These are phyloP conservation scores for Eurystomus gularis DNA, from an alignment of 2,113 vertebrate species.

Conservation along the genomic window DNA sequence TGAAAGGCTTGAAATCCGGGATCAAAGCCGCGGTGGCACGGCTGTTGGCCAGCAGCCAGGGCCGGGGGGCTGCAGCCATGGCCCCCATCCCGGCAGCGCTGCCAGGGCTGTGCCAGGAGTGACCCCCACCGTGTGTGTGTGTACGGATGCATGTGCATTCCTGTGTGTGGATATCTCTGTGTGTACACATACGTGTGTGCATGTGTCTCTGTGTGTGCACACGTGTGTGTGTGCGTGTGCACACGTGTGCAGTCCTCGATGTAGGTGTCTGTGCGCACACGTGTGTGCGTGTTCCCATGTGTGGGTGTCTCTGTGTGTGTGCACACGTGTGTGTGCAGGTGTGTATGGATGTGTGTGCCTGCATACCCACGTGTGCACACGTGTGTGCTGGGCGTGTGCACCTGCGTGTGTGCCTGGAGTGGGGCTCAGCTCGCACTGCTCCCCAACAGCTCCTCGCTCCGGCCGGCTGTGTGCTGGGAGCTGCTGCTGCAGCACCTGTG, in stretches of 20 bases:
- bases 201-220: too few species aligned
- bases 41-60: rapidly evolving
- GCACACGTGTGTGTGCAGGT: background rate
- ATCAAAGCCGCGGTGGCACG: background rate
- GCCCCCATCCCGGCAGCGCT: rapidly evolving
- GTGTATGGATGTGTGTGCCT: too few species aligned
- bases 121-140: background rate
- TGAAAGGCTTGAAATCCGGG: background rate
- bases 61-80: background rate
- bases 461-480: background rate
- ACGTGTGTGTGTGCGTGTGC: too few species aligned
- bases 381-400: background rate
- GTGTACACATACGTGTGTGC: background rate
- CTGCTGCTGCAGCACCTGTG: background rate
- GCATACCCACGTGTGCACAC: too few species aligned
- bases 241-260: too few species aligned
- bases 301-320: background rate
- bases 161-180: too few species aligned
- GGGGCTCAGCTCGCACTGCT: background rate
- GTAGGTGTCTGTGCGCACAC: too few species aligned
- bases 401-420: background rate
- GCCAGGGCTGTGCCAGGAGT: background rate
- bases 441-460: rapidly evolving
- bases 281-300: background rate
- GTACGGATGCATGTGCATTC: background rate